These are phyloP conservation scores for Ovibos moschatus DNA, from an alignment of 2,113 vertebrate species.

Conservation along the genomic window DNA sequence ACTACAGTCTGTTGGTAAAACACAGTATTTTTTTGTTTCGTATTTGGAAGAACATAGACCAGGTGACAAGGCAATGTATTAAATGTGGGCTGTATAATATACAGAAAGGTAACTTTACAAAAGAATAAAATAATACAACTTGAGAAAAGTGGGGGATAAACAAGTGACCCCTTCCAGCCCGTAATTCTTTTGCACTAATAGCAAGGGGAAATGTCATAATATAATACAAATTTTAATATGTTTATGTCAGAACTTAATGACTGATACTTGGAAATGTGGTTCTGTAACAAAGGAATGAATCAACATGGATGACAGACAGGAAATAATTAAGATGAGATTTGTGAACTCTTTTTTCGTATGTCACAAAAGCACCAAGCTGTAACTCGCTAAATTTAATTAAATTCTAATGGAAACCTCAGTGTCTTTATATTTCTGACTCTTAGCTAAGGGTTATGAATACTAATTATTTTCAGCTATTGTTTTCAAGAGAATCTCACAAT, in stretches of 20 bases:
- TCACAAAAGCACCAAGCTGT: background rate
- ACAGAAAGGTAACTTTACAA: background rate
- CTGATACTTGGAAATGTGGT: slow-evolving; percentile 25
- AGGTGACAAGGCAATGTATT: slow-evolving; percentile 12
- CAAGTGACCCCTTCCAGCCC: background rate
- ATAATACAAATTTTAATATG: slow-evolving; percentile 6
- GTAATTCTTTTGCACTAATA: background rate
- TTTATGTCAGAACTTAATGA: background rate
- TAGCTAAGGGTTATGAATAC: background rate
- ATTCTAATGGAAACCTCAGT: slow-evolving; percentile 18
- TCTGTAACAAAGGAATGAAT: background rate
- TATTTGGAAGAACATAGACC: slow-evolving; percentile 31
- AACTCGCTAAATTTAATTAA: slow-evolving; percentile 32
- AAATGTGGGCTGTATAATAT: background rate
- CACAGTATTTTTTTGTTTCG: slow-evolving; percentile 21
- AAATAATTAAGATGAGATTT: slow-evolving; percentile 8
- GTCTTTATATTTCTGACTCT: slow-evolving; percentile 44
- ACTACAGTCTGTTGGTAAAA: slow-evolving; percentile 56
- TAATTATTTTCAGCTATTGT: slow-evolving; percentile 40
- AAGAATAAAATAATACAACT: slow-evolving; percentile 4
- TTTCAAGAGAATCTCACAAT: background rate
- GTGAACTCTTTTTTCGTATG: background rate
- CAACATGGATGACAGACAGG: background rate
- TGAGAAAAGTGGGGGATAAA: background rate
- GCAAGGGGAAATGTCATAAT: background rate